Evolutionary conservation across 1,140 invertebrate genomes (phyloP).

Genomic region (Luehdorfia chinensis): DNA sequence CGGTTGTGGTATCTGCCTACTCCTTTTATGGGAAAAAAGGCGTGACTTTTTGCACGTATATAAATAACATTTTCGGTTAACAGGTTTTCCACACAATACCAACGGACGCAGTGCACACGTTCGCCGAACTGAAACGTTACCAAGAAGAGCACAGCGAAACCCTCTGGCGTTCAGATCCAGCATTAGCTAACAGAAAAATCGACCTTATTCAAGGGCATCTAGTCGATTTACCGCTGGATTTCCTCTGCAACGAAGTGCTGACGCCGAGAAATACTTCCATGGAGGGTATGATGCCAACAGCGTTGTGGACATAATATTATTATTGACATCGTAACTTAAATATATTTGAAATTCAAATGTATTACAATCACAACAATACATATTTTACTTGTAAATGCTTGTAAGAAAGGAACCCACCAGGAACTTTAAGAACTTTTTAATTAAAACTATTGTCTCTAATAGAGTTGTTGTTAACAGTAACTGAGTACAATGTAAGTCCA

Average conservation of each 20-base stretch:
- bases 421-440: too few relatives aligned
- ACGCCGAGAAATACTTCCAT: conserved; percentile 88
- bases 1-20: too few relatives aligned
- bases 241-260: conserved; percentile 89
- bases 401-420: too few relatives aligned
- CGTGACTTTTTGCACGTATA: too few relatives aligned
- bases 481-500: too few relatives aligned
- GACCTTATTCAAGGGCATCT: conserved; percentile 89
- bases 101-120: conserved; percentile 86
- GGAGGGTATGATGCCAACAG: conserved; percentile 89
- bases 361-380: too few relatives aligned
- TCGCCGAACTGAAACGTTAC: conserved; percentile 85
- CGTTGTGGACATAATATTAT: conserved; percentile 88
- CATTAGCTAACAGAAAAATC: conserved; percentile 83
- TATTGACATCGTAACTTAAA: not conserved
- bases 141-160: conserved; percentile 78
- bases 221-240: conserved; percentile 91
- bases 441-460: too few relatives aligned
- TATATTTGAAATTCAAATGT: too few relatives aligned
- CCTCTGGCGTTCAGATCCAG: conserved; percentile 84
- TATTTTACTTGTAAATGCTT: too few relatives aligned
- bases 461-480: too few relatives aligned
- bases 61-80: not conserved
- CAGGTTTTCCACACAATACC: conserved; percentile 89
- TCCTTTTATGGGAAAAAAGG: too few relatives aligned